Evolutionary conservation across 2,797 vertebrate species (phyloP), one percentile per base, ranked within the genome.

Genomic region (Schizopygopsis malacanthus): DNA sequence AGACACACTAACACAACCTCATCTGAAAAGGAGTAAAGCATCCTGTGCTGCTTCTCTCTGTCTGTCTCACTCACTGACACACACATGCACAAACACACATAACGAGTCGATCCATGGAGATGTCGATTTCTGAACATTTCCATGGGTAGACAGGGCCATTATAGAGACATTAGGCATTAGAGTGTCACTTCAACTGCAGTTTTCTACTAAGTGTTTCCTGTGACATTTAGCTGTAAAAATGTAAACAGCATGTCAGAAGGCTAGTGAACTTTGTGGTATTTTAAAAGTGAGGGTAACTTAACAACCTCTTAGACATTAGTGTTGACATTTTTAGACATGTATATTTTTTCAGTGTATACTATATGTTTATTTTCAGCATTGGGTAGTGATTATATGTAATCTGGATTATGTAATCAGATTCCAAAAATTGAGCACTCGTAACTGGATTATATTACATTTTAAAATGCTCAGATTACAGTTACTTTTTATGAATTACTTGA

Each of bases 1-100:
- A 43, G 54, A 41, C 52, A 59, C 37, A 25, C 11, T 43, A 43
- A 61, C 18, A 75, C 18, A 59, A 78, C 59, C 56, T 28, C 18
- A 47, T 65, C 43, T 79, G 59, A 79, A 65, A 25, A 65, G 78
- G 37, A 65, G 59, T 65, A 79, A 47, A 79, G 59, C 87, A 77
- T 82, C 83, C 81, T 85, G 85, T 20, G 28, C 37, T 52, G 45
- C 1, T 25, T 43, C 67, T 87, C 59, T 71, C 59, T 61, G 56
- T 81, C 4, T 76, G 69, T 16, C 72, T 79, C 41, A 20, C 81
- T 52, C 37, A 16, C 37, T 47, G 18, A 37, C 25, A 37, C 3
- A 12, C 56, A 25, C 20, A 78, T 4, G 22, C 75, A 75, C 73
- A 54, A 33, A 7, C 41, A 69, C 8, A 10, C 37, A 45, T 4